A percentile compares a stretch with the other conserved stretches of the same genome.
Conservation (phyloP, 2,113 vertebrate genomes). For the Laticauda colubrina region DNA sequence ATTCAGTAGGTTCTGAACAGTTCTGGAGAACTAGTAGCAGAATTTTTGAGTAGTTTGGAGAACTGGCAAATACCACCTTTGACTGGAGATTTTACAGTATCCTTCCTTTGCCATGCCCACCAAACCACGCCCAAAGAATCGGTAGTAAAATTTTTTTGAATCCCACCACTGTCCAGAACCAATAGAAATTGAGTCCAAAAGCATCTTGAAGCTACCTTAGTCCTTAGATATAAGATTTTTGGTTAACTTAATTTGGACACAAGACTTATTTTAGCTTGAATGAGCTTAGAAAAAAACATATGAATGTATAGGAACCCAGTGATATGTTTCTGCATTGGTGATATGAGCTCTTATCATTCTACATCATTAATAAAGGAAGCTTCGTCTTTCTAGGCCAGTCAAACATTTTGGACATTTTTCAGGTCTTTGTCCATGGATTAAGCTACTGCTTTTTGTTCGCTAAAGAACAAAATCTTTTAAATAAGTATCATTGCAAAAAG, state of each 20-base stretch:
- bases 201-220: background rate
- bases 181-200: background rate
- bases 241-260: background rate
- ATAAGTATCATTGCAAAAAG: background rate
- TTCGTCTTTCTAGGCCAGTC: background rate
- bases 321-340: background rate
- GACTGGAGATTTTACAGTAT: no score
- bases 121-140: no score
- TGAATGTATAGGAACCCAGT: background rate
- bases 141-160: no score
- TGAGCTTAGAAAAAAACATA: background rate
- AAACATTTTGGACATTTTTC: background rate
- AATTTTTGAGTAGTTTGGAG: no score
- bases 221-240: background rate
- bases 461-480: background rate
- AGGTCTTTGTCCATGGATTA: background rate
- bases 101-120: no score
- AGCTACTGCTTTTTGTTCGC: background rate
- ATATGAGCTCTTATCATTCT: background rate
- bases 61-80: no score
- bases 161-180: background rate
- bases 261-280: background rate
- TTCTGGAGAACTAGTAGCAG: no score
- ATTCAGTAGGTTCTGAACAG: no score
- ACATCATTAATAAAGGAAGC: background rate